Base-by-base conservation (phyloP, 2,113 vertebrate species). In the Carollia perspicillata region DNA sequence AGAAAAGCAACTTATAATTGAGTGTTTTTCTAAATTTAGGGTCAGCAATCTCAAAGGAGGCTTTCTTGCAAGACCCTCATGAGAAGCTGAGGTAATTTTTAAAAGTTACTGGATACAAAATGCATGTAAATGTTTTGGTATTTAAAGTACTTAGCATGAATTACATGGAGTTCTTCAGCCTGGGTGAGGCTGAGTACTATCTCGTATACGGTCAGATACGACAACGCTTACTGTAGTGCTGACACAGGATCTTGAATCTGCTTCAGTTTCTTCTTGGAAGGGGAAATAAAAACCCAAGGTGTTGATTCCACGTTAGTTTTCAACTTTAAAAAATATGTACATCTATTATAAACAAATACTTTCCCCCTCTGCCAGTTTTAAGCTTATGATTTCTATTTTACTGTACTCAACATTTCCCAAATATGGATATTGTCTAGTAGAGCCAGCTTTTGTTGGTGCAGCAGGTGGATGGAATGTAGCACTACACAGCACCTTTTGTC, bases 401-500 rank as follows among this genome's bases (percentile, higher is more conserved):
- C 44, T n/a, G 6, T 81, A 53, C 22, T 92, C 89, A 69, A 17
- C 30, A 71, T 79, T 83, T 83, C 20, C 66, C 80, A 96, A 84
- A 53, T 44, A n/a, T 33, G 60, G 35, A 49, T 80, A 63, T 49
- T 89, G 30, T 95, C 53, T 33, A 37, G 33, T 37, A 78, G 72
- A 89, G 74, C 33, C 74, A 75, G 17, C 40, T 90, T 95, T 63
- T 69, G 35, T 87, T 63, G 26, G 26, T 33, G 68, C 75, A 71
- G 88, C 84, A 79, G 68, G 92, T 97, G 92, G 89, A 53, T 63
- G 63, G 83, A 86, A 65, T 87, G 89, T 85, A 89, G 95, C 53
- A 87, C 42, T 69, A 84, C 63, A 86, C 79, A 53, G 40, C 44
- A 94, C 58, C 87, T 96, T 95, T 96, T 87, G 93, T 95, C 20